Percentiles rank a stretch among this genome's conserved stretches.
Conservation (phyloP, 2,797 vertebrate species). For the Pseudomugil gertrudae region DNA sequence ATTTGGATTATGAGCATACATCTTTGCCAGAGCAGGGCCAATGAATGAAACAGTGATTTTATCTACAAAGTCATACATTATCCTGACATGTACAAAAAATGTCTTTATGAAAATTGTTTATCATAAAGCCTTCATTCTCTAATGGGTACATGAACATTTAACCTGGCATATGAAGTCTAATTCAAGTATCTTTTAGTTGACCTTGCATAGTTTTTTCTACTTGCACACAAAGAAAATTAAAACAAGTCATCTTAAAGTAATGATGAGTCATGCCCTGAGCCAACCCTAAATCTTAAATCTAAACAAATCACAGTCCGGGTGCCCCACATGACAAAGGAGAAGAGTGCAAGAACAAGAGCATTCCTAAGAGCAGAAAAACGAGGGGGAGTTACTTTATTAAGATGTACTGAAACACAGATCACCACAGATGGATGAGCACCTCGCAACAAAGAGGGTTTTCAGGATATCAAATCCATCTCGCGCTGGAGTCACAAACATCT, state of each 20-base stretch:
- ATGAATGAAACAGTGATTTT: conserved; percentile 46
- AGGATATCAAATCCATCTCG: conserved; percentile 79
- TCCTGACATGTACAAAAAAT: conserved; percentile 29
- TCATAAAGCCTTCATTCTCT: conserved; percentile 18
- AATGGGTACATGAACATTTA: conserved; percentile 12
- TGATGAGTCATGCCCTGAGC: conserved; percentile 82
- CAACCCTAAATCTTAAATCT: conserved; percentile 81
- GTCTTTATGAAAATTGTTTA: conserved; percentile 17
- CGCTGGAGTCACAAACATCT: conserved; percentile 74
- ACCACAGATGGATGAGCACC: conserved; percentile 82
- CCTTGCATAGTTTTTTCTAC: conserved; percentile 39
- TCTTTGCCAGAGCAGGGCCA: conserved; percentile 49
- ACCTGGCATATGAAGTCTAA: conserved; percentile 5
- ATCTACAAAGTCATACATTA: conserved; percentile 34
- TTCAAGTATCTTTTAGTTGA: conserved; percentile 33
- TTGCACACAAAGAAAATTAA: conserved; percentile 65
- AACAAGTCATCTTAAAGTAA: conserved; percentile 80
- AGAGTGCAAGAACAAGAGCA: conserved; percentile 85
- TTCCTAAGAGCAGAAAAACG: conserved; percentile 81
- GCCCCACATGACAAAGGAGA: conserved; percentile 79
- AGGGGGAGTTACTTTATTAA: conserved; percentile 86
- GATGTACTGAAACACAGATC: conserved; percentile 86
- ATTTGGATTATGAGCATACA: conserved; percentile 72
- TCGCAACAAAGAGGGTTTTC: conserved; percentile 71
- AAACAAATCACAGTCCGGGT: conserved; percentile 83